Evolutionary conservation across 1,140 invertebrate genomes (phyloP).

Genomic region (Drosophila setifemur): DNA sequence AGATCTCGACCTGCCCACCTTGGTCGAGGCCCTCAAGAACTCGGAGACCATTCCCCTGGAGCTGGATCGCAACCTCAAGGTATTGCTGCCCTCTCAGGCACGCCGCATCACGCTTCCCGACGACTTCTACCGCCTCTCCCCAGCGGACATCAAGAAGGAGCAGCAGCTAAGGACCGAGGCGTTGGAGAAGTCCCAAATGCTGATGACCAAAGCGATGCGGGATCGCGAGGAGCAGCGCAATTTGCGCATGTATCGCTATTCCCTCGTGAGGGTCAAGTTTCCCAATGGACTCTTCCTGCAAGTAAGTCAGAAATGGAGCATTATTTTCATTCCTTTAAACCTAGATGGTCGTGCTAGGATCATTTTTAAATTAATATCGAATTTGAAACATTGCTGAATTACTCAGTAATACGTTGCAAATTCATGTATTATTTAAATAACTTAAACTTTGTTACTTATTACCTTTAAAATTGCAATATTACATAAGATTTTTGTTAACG

Average conservation of each 20-base stretch:
- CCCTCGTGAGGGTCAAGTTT: constrained; percentile 92
- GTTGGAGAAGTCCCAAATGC: constrained; percentile 90
- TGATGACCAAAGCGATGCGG: constrained; percentile 95
- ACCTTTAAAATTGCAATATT: no score
- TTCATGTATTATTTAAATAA: no score
- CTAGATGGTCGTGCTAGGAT: no score
- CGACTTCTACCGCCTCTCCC: constrained; percentile 91
- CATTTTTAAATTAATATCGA: no score
- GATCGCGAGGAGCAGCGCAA: constrained; percentile 92
- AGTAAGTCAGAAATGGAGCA: constrained; percentile 81
- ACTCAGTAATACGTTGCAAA: no score
- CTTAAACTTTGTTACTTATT: no score
- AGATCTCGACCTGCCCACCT: constrained; percentile 83
- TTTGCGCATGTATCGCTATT: constrained; percentile 92
- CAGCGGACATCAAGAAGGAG: constrained; percentile 93
- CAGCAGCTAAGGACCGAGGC: constrained; percentile 90
- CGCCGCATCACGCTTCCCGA: constrained; percentile 88
- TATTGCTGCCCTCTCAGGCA: constrained; percentile 90
- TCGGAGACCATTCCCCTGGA: constrained; percentile 92
- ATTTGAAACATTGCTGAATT: no score
- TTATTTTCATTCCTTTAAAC: no score
- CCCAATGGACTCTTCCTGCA: constrained; percentile 93
- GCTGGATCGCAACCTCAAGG: constrained; percentile 92
- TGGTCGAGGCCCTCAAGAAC: constrained; percentile 89
- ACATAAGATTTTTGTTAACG: no score